phyloP scores from a whole-genome alignment of 2,888 invertebrate genomes.

The Acrobasis consociella region DNA sequence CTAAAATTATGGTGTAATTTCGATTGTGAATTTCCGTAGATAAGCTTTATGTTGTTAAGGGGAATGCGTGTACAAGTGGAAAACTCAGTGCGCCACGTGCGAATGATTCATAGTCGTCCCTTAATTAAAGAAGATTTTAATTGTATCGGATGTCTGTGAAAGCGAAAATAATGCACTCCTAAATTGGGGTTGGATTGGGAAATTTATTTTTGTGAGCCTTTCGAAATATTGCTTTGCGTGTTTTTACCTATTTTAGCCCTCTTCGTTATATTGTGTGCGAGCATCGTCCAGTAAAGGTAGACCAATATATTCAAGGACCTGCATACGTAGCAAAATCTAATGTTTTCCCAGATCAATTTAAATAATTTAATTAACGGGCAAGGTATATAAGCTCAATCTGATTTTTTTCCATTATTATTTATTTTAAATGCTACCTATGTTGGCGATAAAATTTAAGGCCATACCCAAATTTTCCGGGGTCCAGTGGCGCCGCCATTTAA shows the following conservation, averaged over 20 bases:
- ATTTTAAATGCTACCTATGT: too few species aligned
- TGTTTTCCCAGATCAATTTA: too few species aligned
- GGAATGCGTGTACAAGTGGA: conserved; percentile 73
- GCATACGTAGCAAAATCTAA: too few species aligned
- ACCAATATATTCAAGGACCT: not conserved
- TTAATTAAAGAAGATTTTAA: conserved; percentile 84
- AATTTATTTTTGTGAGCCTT: conserved; percentile 72
- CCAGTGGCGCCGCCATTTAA: too few species aligned
- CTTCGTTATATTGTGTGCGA: conserved; percentile 10
- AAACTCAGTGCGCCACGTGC: conserved; percentile 83
- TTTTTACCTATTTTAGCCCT: conserved; percentile 43
- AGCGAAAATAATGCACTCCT: conserved; percentile 83
- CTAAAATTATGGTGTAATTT: conserved; percentile 54
- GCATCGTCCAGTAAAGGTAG: not conserved
- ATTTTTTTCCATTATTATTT: too few species aligned
- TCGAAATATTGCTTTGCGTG: conserved; percentile 74
- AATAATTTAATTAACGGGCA: too few species aligned
- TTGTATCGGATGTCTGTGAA: conserved; percentile 83
- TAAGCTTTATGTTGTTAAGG: conserved; percentile 58
- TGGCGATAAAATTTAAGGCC: too few species aligned
- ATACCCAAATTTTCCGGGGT: too few species aligned
- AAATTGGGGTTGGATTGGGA: conserved; percentile 77
- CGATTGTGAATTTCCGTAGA: conserved; percentile 41
- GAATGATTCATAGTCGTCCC: conserved; percentile 81
- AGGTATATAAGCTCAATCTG: too few species aligned